Percentiles rank a stretch among this genome's conserved stretches.
These are phyloP conservation scores for Myotis findleyi DNA, from an alignment of 2,797 vertebrate species.

Conservation along the genomic window DNA sequence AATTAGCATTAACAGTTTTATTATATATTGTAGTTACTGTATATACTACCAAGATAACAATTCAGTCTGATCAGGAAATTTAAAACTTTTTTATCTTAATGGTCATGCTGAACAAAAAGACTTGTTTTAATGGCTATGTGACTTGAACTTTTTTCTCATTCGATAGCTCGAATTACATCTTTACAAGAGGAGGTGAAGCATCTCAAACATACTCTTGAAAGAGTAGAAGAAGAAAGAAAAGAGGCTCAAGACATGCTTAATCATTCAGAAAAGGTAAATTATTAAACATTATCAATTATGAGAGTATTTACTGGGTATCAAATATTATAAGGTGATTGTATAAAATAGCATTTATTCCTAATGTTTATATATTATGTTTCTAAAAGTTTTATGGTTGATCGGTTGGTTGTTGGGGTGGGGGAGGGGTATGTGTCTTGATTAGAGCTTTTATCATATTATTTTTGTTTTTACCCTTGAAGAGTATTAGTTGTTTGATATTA, in stretches of 20 bases:
- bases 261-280: constrained; percentile 95
- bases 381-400: constrained; percentile 35
- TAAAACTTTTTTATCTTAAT: constrained; percentile 4
- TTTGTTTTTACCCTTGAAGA: constrained; percentile 47
- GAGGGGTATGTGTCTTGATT: not conserved
- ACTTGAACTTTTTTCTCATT: constrained; percentile 65
- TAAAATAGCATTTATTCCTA: constrained; percentile 47
- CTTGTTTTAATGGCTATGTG: not conserved
- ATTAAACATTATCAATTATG: not conserved
- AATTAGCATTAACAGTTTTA: not conserved
- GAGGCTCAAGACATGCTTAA: constrained; percentile 96
- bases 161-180: constrained; percentile 92
- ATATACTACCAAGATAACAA: not conserved
- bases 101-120: not conserved
- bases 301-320: constrained; percentile 20
- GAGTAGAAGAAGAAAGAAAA: constrained; percentile 95
- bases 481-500: constrained; percentile 16
- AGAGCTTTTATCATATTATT: not conserved
- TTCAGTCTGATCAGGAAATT: constrained; percentile 4
- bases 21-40: constrained; percentile 15
- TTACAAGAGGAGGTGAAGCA: constrained; percentile 97
- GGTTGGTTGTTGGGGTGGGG: not conserved
- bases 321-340: constrained; percentile 21
- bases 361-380: constrained; percentile 45
- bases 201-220: constrained; percentile 93